These are phyloP conservation scores for Macrobrachium rosenbergii DNA, from an alignment of 1,140 invertebrate species.

Conservation along the genomic window DNA sequence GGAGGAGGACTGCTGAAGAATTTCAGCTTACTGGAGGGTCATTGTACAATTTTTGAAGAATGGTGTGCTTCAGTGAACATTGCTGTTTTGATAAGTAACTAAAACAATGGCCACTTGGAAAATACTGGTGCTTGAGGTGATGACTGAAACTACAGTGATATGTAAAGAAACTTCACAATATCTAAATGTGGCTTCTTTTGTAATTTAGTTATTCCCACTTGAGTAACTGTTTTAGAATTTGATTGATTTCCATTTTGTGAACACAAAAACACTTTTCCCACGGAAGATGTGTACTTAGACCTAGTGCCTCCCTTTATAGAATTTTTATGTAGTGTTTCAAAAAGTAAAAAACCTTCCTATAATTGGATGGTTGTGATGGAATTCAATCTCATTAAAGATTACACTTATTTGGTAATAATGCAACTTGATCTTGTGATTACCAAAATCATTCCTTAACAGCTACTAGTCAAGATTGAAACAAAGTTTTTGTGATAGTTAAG, in stretches of 20 bases:
- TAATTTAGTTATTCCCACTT: conserved; percentile 53
- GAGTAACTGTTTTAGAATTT: conserved; percentile 49
- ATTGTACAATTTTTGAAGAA: conserved; percentile 27
- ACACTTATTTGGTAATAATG: conserved; percentile 42
- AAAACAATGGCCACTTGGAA: conserved; percentile 40
- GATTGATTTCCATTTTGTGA: conserved; percentile 58
- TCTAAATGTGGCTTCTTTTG: conserved; percentile 60
- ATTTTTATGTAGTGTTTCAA: not conserved
- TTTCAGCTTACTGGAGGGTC: conserved; percentile 32
- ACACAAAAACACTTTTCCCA: conserved; percentile 45
- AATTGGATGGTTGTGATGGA: conserved; percentile 49
- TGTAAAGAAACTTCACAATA: conserved; percentile 40
- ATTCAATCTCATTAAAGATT: conserved; percentile 47
- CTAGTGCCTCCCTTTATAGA: conserved; percentile 54
- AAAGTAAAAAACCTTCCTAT: conserved; percentile 37
- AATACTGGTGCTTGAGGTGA: conserved; percentile 57
- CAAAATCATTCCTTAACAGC: conserved; percentile 55
- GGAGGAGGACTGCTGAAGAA: conserved; percentile 26
- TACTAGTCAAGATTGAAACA: conserved; percentile 54
- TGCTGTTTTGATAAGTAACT: conserved; percentile 10
- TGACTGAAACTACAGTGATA: conserved; percentile 11
- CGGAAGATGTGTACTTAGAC: conserved; percentile 53
- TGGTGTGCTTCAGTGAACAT: conserved; percentile 43
- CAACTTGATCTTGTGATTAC: conserved; percentile 46
- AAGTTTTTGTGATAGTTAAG: conserved; percentile 1